These are phyloP conservation scores for Hyaena hyaena DNA, from an alignment of 2,113 vertebrate genomes.

Conservation along the genomic window DNA sequence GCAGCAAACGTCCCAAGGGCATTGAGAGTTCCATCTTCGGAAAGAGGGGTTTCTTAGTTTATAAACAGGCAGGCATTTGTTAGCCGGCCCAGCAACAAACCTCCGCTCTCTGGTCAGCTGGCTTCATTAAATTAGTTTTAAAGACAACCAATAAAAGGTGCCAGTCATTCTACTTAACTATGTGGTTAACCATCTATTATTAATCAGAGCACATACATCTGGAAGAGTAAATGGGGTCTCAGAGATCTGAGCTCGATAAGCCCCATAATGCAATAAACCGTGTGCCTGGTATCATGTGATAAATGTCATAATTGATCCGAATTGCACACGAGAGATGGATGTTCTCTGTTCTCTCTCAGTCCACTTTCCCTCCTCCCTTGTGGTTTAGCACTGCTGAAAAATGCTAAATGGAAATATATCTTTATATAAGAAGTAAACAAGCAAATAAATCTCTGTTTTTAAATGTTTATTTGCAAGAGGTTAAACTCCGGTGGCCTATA, in stretches of 20 bases:
- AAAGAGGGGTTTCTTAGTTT: slow-evolving; percentile 19
- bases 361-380: background rate
- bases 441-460: background rate
- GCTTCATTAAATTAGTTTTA: slow-evolving; percentile 56
- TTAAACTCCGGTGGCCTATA: background rate
- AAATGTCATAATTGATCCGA: slow-evolving; percentile 56
- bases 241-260: slow-evolving; percentile 65
- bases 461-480: background rate
- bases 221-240: slow-evolving; percentile 55
- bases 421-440: background rate
- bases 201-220: slow-evolving; percentile 70
- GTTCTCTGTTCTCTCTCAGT: background rate
- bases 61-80: slow-evolving; percentile 43
- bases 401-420: background rate
- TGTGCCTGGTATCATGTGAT: slow-evolving; percentile 26
- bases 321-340: background rate
- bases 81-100: background rate
- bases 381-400: background rate
- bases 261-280: slow-evolving; percentile 60
- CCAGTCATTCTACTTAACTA: slow-evolving; percentile 65
- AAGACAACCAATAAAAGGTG: slow-evolving; percentile 68
- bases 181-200: slow-evolving; percentile 77
- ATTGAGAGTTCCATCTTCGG: background rate
- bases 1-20: background rate
- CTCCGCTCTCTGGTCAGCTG: slow-evolving; percentile 36